Evolutionary conservation across 2,113 vertebrate genomes (phyloP).

Genomic region (Lepisosteus osseus): DNA sequence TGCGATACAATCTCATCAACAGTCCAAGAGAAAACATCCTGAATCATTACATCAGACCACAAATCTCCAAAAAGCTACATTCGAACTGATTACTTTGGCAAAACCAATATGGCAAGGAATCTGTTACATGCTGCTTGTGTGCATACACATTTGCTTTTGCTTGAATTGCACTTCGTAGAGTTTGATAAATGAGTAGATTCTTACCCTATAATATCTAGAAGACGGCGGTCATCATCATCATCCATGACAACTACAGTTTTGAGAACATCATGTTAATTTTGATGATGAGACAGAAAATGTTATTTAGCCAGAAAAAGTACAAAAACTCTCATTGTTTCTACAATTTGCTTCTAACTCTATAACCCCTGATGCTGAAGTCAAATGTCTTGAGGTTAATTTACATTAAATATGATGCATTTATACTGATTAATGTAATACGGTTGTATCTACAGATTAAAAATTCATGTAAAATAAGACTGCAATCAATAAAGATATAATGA

Average conservation of each 20-base stretch:
- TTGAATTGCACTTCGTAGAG: too few species aligned
- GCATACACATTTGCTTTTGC: too few species aligned
- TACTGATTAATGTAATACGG: neutral
- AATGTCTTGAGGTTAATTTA: neutral
- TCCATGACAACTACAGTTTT: slow-evolving; percentile 92
- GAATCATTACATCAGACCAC: neutral
- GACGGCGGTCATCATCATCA: slow-evolving; percentile 97
- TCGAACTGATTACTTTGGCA: too few species aligned
- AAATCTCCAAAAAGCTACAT: too few species aligned
- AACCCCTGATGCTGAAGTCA: neutral
- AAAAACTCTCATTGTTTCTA: too few species aligned
- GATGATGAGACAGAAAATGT: too few species aligned
- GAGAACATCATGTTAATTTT: slow-evolving; percentile 12
- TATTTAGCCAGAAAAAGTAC: too few species aligned
- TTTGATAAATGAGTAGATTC: slow-evolving; percentile 26
- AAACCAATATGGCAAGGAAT: too few species aligned
- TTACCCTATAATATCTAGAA: slow-evolving; percentile 99
- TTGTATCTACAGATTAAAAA: too few species aligned
- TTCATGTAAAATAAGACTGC: too few species aligned
- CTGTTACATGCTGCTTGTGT: too few species aligned
- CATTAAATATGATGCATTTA: neutral
- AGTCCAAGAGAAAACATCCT: neutral
- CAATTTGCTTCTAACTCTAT: neutral
- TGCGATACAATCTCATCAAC: neutral
- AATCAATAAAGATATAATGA: too few species aligned